Evolutionary conservation across 2,888 invertebrate species (phyloP).

Genomic region (Sphaeridia pumilis): DNA sequence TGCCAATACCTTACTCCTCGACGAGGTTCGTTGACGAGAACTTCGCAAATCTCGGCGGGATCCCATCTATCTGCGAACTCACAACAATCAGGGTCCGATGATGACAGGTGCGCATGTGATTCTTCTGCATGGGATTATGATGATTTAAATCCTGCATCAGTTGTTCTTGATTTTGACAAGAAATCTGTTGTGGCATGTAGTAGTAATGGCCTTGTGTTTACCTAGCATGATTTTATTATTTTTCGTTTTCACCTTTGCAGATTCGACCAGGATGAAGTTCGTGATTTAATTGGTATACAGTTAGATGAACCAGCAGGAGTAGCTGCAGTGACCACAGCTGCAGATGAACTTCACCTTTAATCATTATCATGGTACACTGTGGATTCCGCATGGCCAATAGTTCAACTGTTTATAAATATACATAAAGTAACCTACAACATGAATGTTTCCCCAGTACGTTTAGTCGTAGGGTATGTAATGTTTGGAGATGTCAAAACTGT

Average conservation of each 20-base stretch:
- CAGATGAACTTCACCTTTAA: slow-evolving; percentile 35
- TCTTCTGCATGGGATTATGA: too few relatives aligned
- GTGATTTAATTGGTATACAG: slow-evolving; percentile 67
- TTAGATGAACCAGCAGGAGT: slow-evolving; percentile 44
- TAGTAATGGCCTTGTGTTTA: background rate
- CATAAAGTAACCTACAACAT: too few relatives aligned
- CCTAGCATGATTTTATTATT: background rate
- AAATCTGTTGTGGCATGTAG: background rate
- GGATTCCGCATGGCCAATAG: too few relatives aligned
- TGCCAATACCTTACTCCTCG: slow-evolving; percentile 63
- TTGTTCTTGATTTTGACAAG: too few relatives aligned
- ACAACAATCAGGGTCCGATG: slow-evolving; percentile 42
- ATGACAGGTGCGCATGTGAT: slow-evolving; percentile 39
- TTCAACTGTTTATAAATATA: too few relatives aligned
- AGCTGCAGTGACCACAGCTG: slow-evolving; percentile 24
- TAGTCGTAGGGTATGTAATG: too few relatives aligned
- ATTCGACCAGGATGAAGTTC: slow-evolving; percentile 76
- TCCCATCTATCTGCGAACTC: slow-evolving; percentile 57
- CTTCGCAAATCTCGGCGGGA: slow-evolving; percentile 60
- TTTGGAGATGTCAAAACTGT: too few relatives aligned
- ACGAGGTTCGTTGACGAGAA: slow-evolving; percentile 61
- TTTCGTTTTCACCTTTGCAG: slow-evolving; percentile 4
- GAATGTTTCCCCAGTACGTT: too few relatives aligned
- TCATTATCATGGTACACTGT: too few relatives aligned
- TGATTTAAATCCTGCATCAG: background rate